A percentile compares a stretch with the other conserved stretches of the same genome.
Conservation (phyloP, 64 coral and sea anemone species). For the Porites australiensis region DNA sequence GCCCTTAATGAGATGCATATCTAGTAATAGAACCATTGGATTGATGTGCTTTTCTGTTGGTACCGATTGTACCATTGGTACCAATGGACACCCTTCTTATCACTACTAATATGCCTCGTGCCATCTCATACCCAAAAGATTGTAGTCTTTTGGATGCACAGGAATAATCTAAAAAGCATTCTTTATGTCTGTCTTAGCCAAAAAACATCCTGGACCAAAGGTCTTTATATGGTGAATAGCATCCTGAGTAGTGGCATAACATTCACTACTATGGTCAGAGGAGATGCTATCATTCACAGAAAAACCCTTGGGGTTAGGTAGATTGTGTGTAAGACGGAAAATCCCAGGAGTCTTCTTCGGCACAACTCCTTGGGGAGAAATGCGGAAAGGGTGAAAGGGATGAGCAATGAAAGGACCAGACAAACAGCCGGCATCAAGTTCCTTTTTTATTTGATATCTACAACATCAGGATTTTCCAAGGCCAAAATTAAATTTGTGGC, state of each 20-base stretch:
- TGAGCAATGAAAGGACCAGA: neutral
- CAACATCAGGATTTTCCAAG: neutral
- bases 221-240: constrained; percentile 20
- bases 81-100: too few relatives aligned
- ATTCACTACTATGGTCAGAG: constrained; percentile 18
- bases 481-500: constrained; percentile 33
- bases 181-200: constrained; percentile 46
- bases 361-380: constrained; percentile 15
- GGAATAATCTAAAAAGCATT: constrained; percentile 12
- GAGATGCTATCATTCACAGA: constrained; percentile 58
- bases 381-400: neutral
- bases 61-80: too few relatives aligned
- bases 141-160: neutral
- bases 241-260: constrained; percentile 15
- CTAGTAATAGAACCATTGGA: too few relatives aligned
- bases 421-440: neutral
- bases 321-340: constrained; percentile 6
- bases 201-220: constrained; percentile 7
- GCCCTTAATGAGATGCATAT: too few relatives aligned
- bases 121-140: constrained; percentile 17
- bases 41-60: too few relatives aligned
- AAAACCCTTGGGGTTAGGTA: constrained; percentile 18
- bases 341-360: constrained; percentile 9
- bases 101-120: neutral
- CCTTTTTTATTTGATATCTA: constrained; percentile 37